These are phyloP conservation scores for Dendrocincla fuliginosa DNA, from an alignment of 2,797 vertebrate species.

Conservation along the genomic window DNA sequence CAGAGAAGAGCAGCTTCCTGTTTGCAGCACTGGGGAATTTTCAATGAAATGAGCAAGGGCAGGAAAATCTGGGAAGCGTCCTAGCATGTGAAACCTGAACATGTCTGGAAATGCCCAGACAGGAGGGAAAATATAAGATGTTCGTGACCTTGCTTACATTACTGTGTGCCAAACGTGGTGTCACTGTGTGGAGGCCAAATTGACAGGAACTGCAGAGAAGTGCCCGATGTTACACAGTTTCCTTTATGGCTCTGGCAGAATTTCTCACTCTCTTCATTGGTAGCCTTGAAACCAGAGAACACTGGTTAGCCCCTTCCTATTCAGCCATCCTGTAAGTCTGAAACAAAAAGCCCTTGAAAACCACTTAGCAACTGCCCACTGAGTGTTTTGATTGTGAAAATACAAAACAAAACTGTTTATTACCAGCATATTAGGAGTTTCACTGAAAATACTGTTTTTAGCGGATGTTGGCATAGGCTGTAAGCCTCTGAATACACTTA, in stretches of 20 bases:
- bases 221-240: not conserved
- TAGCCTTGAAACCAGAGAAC: not conserved
- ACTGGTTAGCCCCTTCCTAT: not conserved
- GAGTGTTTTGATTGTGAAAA: not conserved
- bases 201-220: not conserved
- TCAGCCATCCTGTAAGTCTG: not conserved
- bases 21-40: not conserved
- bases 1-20: not conserved
- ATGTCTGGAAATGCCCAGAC: not conserved
- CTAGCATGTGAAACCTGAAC: not conserved
- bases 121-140: not conserved
- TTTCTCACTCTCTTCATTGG: not conserved
- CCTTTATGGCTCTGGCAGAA: not conserved
- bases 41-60: not conserved
- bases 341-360: constrained; percentile 30
- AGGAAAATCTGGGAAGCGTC: not conserved
- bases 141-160: not conserved
- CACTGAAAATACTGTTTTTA: not conserved
- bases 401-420: not conserved
- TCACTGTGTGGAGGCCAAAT: not conserved
- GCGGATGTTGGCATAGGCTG: not conserved
- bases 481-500: not conserved
- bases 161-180: not conserved
- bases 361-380: not conserved
- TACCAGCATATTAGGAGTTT: not conserved